Evolutionary conservation across 2,113 vertebrate genomes (phyloP).

Genomic region (Nothocercus nigrocapillus): DNA sequence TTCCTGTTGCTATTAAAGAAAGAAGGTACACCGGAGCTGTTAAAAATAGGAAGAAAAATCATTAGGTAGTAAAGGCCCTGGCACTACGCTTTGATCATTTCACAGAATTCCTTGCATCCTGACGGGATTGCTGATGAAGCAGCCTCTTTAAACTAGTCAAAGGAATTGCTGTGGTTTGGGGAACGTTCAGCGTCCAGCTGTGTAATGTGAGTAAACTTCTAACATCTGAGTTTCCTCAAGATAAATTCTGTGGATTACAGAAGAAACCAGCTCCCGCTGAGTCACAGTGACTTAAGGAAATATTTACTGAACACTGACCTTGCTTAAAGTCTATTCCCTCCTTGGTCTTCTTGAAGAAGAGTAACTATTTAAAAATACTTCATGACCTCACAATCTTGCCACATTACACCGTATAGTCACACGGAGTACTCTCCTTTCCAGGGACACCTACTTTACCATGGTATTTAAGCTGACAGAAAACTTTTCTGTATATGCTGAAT

Average conservation of each 20-base stretch:
- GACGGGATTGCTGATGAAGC: background rate
- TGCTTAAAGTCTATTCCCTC: background rate
- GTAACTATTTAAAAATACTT: background rate
- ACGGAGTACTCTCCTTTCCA: background rate
- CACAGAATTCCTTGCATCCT: background rate
- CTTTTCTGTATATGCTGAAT: background rate
- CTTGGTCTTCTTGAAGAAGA: background rate
- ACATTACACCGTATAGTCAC: background rate
- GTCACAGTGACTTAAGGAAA: background rate
- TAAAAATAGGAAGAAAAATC: conserved; percentile 34
- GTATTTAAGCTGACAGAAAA: background rate
- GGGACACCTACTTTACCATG: background rate
- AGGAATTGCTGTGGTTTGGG: background rate
- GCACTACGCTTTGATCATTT: background rate
- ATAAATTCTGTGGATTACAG: conserved; percentile 14
- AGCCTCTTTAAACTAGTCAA: background rate
- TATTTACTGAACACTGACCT: conserved; percentile 7
- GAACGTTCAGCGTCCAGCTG: background rate
- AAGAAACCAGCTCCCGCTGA: background rate
- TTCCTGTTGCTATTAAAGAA: background rate
- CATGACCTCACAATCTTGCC: background rate
- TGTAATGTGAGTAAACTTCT: background rate
- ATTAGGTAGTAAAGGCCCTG: conserved; percentile 10
- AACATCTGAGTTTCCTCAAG: background rate
- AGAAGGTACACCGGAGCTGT: background rate